Percentiles rank a stretch among this genome's conserved stretches.
phyloP scores from a whole-genome alignment of 1,140 invertebrate species.

The Drosophila ohnishii region DNA sequence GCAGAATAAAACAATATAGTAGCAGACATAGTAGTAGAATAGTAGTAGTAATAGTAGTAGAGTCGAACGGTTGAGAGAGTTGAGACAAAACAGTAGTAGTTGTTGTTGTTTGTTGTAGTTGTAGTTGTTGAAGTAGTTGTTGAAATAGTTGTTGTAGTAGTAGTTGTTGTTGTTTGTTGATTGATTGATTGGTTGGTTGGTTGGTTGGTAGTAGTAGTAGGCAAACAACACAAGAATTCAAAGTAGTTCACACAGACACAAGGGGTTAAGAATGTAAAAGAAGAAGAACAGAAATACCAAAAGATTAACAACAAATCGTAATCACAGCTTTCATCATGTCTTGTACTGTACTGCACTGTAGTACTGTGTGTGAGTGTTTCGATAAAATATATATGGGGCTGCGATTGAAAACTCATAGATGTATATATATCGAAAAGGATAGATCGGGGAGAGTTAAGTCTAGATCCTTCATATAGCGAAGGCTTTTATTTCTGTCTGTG shows the following conservation, averaged over 20 bases:
- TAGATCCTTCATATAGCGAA: neutral
- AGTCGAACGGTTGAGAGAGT: constrained; percentile 36
- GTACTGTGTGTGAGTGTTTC: constrained; percentile 15
- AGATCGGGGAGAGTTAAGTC: neutral
- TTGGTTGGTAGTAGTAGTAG: constrained; percentile 56
- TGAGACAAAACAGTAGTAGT: constrained; percentile 25
- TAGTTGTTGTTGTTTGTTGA: constrained; percentile 24
- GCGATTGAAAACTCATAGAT: constrained; percentile 18
- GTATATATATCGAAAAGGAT: constrained; percentile 2
- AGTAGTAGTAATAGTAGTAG: constrained; percentile 37
- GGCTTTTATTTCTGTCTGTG: neutral
- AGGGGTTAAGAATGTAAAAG: constrained; percentile 63
- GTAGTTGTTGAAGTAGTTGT: constrained; percentile 31
- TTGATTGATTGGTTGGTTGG: constrained; percentile 27
- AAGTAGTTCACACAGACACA: constrained; percentile 65
- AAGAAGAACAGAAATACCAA: constrained; percentile 68
- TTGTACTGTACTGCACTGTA: constrained; percentile 12
- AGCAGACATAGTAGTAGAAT: constrained; percentile 34
- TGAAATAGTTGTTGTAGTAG: constrained; percentile 19
- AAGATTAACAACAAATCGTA: constrained; percentile 49
- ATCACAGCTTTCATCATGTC: constrained; percentile 35
- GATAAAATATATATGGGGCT: neutral
- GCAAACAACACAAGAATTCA: constrained; percentile 60
- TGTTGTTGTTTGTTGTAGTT: constrained; percentile 24
- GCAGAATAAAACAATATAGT: constrained; percentile 31